Evolutionary conservation across 2,113 vertebrate genomes (phyloP).

Genomic region (Lota lota): DNA sequence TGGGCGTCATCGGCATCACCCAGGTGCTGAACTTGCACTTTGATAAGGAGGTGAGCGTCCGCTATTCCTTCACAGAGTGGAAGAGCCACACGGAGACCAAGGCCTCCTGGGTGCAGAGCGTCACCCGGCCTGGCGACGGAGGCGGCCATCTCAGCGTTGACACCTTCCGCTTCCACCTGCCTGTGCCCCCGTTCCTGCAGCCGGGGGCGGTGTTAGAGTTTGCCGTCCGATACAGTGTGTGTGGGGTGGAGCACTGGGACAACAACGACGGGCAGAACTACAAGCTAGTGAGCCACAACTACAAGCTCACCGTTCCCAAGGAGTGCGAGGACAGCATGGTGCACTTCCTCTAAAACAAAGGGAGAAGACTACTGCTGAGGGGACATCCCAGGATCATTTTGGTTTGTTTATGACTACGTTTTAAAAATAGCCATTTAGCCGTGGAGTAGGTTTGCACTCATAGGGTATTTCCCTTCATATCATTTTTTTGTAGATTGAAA

Average conservation of each 20-base stretch:
- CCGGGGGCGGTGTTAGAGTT: conserved; percentile 86
- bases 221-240: conserved; percentile 83
- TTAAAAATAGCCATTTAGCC: neutral
- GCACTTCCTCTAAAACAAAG: conserved; percentile 83
- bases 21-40: conserved; percentile 88
- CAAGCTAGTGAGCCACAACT: conserved; percentile 81
- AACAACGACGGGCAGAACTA: conserved; percentile 90
- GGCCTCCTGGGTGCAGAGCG: conserved; percentile 79
- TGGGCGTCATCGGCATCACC: conserved; percentile 84
- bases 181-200: conserved; percentile 85
- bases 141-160: conserved; percentile 68
- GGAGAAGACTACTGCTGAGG: neutral
- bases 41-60: conserved; percentile 83
- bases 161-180: conserved; percentile 87
- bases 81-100: conserved; percentile 75
- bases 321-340: conserved; percentile 94
- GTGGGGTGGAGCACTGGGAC: conserved; percentile 88
- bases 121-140: conserved; percentile 46
- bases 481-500: neutral
- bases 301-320: conserved; percentile 84
- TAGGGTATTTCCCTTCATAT: too few species aligned
- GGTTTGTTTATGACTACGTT: conserved; percentile 10
- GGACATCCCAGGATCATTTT: conserved; percentile 30
- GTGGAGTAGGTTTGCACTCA: too few species aligned
- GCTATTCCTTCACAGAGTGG: conserved; percentile 91